Conservation (phyloP, 2,888 invertebrate genomes). For the Lypha dubia region DNA sequence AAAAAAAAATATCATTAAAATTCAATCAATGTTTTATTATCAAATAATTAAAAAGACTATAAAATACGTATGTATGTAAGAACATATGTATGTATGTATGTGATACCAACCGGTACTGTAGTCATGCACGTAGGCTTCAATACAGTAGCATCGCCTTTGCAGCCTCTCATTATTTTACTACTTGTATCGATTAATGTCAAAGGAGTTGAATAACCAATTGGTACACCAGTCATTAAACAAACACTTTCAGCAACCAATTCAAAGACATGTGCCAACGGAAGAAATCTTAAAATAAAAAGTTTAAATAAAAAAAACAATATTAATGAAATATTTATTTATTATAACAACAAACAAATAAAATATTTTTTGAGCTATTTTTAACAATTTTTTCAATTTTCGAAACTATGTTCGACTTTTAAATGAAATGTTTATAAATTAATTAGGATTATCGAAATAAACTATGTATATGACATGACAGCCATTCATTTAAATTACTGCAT, state of each 20-base stretch:
- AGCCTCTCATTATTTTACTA: conserved; percentile 97
- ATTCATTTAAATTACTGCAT: no score
- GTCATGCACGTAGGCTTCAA: conserved; percentile 97
- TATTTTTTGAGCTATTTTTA: no score
- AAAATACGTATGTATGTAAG: neutral
- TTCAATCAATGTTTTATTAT: neutral
- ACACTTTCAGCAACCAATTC: conserved; percentile 96
- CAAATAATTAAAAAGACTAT: neutral
- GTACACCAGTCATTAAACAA: conserved; percentile 92
- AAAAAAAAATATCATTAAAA: conserved; percentile 38
- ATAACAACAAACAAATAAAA: no score
- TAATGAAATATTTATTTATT: neutral
- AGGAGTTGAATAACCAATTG: conserved; percentile 98
- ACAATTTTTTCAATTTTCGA: no score
- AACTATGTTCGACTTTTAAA: no score
- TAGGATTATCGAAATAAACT: no score
- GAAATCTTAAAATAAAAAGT: no score
- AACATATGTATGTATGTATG: conserved; percentile 41
- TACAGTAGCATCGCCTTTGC: conserved; percentile 96
- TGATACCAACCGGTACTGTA: conserved; percentile 92
- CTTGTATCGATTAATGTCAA: conserved; percentile 96
- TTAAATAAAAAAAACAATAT: neutral
- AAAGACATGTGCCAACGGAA: conserved; percentile 98
- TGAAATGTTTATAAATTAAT: no score
- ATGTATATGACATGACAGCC: no score